Base-by-base conservation (phyloP, 2,113 vertebrate species). In the Hyaena hyaena region DNA sequence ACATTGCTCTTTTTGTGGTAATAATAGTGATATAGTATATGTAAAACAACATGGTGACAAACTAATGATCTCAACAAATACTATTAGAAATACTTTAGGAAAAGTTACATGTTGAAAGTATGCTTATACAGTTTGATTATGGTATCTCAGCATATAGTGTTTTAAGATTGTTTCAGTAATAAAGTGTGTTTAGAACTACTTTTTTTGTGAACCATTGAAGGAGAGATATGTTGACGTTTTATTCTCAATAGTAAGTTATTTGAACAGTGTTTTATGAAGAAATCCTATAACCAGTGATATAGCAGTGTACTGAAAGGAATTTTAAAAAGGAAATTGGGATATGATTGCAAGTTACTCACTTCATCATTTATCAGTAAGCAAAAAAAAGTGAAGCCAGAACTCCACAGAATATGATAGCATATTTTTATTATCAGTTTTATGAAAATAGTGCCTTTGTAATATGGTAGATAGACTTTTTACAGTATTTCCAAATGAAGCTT, bases 341-440 rank as follows among this genome's bases (percentile, higher is more conserved):
- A 90, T 77, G 15, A 61, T 95, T 73, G 53, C 28, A 77, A 28
- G 93, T 71, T 95, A 93, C 71, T 90, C 45, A 91, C 69, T 93
- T 95, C 7, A 8, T 76, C 24, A 68, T 95, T 91, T 93, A 66
- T 80, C 33, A 21, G 35, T 91, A 84, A 77, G 21, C 39, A 94
- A 66, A 93, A 66, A 61, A 95, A 95, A 77, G 63, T 48, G 93
- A 90, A 79, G 19, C 8, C 5, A 82, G 17, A 73, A 93, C 61
- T 16, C 9, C 16, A 45, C 28, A 95, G 68, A 87, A 10, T 66
- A 74, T 43, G 79, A 48, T 12, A 45, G 26, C 19, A 33, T 82
- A 55, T 88, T 50, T 84, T 88, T 79, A 83, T 76, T 96, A 82
- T 74, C 81, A 85, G 45, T 69, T 88, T 95, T 82, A 82, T 84